These are phyloP conservation scores for Percina caprodes DNA, from an alignment of 2,113 vertebrate species.

Conservation along the genomic window DNA sequence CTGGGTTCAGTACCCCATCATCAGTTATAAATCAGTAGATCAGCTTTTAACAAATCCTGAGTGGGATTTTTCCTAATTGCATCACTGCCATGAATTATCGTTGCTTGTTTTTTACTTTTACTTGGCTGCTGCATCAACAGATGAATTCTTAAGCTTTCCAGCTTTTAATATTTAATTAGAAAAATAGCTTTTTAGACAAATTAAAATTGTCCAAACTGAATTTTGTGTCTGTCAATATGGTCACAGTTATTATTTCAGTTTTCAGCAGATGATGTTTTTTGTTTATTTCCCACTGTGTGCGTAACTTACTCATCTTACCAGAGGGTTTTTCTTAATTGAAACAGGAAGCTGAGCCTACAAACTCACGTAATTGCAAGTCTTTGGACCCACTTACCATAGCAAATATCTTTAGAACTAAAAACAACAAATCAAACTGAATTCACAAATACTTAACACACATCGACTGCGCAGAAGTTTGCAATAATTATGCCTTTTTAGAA, in stretches of 20 bases:
- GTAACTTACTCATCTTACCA: constrained; percentile 27
- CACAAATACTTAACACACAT: not conserved
- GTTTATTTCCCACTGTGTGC: constrained; percentile 27
- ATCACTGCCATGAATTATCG: constrained; percentile 45
- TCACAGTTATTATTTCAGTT: constrained; percentile 15
- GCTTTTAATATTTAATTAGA: constrained; percentile 23
- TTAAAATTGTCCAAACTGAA: constrained; percentile 15
- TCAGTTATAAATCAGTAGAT: constrained; percentile 30
- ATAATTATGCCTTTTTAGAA: constrained; percentile 5
- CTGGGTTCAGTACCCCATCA: constrained; percentile 4
- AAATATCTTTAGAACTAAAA: constrained; percentile 1
- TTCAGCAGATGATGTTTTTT: constrained; percentile 18
- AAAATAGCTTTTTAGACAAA: constrained; percentile 8
- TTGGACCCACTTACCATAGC: not conserved
- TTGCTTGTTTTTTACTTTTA: constrained; percentile 47
- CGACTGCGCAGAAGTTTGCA: not conserved
- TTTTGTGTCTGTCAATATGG: not conserved
- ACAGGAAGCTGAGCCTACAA: not conserved
- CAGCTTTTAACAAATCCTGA: constrained; percentile 34
- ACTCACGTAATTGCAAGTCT: constrained; percentile 7
- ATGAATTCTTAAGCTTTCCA: constrained; percentile 22
- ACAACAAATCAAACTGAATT: not conserved
- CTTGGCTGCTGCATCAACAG: constrained; percentile 44
- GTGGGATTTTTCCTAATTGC: constrained; percentile 30
- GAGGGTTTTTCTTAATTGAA: constrained; percentile 43